A percentile compares a stretch with the other conserved stretches of the same genome.
phyloP scores from a whole-genome alignment of 2,113 vertebrate species.

The Rhinopomastus cyanomelas region DNA sequence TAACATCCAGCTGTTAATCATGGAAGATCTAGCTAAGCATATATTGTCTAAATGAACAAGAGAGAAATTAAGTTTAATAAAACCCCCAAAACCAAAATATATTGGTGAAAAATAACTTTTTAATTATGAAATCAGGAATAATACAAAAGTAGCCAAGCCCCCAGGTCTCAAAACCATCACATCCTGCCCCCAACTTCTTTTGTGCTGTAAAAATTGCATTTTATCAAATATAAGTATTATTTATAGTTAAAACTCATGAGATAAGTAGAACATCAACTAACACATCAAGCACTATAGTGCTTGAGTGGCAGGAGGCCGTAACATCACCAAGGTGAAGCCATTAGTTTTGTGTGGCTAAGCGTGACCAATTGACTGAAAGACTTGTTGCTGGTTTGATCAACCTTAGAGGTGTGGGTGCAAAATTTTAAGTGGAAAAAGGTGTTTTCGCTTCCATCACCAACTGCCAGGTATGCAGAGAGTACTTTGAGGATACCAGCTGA shows the following conservation, averaged over 20 bases:
- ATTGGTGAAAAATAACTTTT: background rate
- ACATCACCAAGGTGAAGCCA: background rate
- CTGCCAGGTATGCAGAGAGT: background rate
- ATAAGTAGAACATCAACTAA: background rate
- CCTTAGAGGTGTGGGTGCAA: background rate
- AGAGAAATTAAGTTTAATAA: background rate
- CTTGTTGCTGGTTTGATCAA: background rate
- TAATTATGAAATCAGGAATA: conserved; percentile 50
- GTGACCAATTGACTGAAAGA: background rate
- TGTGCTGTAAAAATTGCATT: background rate
- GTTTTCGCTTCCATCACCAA: background rate
- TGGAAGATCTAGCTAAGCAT: background rate
- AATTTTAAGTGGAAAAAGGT: background rate
- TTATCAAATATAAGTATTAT: background rate
- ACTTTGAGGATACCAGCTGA: background rate
- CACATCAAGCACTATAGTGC: background rate
- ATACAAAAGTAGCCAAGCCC: conserved; percentile 9
- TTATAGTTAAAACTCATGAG: background rate
- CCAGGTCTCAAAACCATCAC: background rate
- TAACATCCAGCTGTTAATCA: background rate
- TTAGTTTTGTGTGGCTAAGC: background rate
- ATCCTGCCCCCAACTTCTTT: background rate
- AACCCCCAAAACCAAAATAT: background rate
- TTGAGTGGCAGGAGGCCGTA: background rate
- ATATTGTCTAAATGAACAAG: background rate